Percentiles rank a stretch among this genome's conserved stretches.
phyloP scores from a whole-genome alignment of 1,140 invertebrate species.

The Achatina immaculata region DNA sequence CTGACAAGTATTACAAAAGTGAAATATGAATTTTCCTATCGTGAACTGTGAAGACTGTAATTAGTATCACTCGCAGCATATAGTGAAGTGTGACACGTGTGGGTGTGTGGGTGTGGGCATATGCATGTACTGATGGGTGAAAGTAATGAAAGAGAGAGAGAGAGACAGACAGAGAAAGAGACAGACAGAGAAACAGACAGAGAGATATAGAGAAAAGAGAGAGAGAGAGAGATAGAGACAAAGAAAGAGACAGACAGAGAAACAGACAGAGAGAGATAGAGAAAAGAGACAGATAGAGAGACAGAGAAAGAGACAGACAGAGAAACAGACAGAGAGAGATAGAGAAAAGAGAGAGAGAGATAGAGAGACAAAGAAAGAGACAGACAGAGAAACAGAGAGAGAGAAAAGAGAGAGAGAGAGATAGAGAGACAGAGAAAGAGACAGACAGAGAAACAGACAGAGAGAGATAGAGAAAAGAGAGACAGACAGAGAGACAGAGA shows the following conservation, averaged over 20 bases:
- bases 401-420: neutral
- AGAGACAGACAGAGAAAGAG: too few relatives aligned
- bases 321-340: neutral
- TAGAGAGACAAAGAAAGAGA: constrained; percentile 4
- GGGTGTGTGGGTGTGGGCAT: too few relatives aligned
- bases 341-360: constrained; percentile 16
- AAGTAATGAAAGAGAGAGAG: neutral
- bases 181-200: neutral
- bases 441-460: constrained; percentile 14
- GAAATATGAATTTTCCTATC: too few relatives aligned
- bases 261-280: neutral
- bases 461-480: neutral
- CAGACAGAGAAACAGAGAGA: constrained; percentile 3
- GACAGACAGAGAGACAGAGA: constrained; percentile 6
- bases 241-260: neutral
- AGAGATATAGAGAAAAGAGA: neutral
- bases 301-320: neutral
- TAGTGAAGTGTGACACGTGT: too few relatives aligned
- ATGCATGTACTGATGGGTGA: too few relatives aligned
- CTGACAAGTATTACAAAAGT: too few relatives aligned
- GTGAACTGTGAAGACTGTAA: too few relatives aligned
- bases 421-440: neutral
- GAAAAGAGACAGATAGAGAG: neutral
- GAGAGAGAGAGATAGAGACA: neutral
- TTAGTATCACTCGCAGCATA: too few relatives aligned